phyloP scores from a whole-genome alignment of 2,113 vertebrate genomes.

The Ramphastos sulfuratus region DNA sequence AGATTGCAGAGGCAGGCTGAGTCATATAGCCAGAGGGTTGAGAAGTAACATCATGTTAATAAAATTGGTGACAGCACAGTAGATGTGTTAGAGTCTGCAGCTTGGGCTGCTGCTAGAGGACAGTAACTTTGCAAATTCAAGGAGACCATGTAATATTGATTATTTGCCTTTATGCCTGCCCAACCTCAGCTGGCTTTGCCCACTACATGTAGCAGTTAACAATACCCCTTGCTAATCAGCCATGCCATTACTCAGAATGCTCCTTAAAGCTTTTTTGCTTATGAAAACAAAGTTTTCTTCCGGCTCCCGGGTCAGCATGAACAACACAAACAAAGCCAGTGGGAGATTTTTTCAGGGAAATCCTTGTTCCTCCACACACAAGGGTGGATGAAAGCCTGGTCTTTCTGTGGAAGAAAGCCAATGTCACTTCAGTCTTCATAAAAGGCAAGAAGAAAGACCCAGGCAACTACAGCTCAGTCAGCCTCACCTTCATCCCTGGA shows the following conservation, averaged over 20 bases:
- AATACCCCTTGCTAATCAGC: not conserved
- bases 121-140: not conserved
- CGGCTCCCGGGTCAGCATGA: not conserved
- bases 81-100: not conserved
- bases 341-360: not conserved
- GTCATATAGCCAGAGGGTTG: not conserved
- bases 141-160: not conserved
- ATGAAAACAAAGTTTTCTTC: not conserved
- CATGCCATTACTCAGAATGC: not conserved
- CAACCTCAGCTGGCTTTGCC: not conserved
- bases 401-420: not conserved
- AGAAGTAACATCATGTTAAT: not conserved
- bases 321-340: not conserved
- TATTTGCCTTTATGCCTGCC: not conserved
- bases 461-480: too few species aligned
- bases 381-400: accelerated
- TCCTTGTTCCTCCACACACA: not conserved
- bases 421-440: too few species aligned
- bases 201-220: not conserved
- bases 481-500: too few species aligned
- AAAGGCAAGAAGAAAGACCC: too few species aligned
- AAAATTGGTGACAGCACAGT: not conserved
- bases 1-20: not conserved
- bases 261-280: not conserved
- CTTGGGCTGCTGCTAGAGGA: not conserved